Base-by-base conservation (phyloP, 2,888 invertebrate genomes). In the Nymphalis polychloros region DNA sequence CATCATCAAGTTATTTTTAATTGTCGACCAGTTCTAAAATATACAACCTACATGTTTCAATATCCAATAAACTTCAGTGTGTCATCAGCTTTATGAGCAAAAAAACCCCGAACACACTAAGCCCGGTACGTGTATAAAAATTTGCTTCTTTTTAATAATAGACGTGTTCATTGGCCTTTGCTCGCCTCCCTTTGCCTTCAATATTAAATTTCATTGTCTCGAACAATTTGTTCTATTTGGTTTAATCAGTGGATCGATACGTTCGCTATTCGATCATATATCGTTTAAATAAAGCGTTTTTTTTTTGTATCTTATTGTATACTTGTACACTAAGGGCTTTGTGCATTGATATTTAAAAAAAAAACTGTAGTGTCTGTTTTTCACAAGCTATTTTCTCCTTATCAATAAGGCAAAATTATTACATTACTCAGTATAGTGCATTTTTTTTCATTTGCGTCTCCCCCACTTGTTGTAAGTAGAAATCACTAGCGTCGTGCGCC, bases 121-220 rank as follows among this genome's bases (percentile, higher is more conserved):
- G 1, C 50, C 10, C 31, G 19, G 55, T 52, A 52, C 48, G 57
- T 55, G 52, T 64, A 63, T 61, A 71, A 63, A 68, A 68, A 68
- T 66, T 66, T 27, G 63, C 65, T 63, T 41, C 46, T 70, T 70
- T 23, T 71, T 71, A 71, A 71, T 71, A 66, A 71, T 62, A 71
- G 61, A 31, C 31, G 60, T 69, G 69, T 65, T 66, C 52, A 71
- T 13, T 68, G 68, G 66, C 61, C 68, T 69, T 71, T 63, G 66
- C 63, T 41, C 63, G 57, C 59, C 64, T 63, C 64, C 61, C 64
- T 64, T 59, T 31, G 53, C 49, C 57, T 64, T 20, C 63, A 62
- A 71, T 71, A 69, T 71, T 64, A 66, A 71, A 63, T 71, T 71
- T 71, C 71, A 71, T 68, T 70, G 71, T 71, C 71, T 66, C 48